Base-by-base conservation (phyloP, 2,888 invertebrate species). In the Corbicula japonica region DNA sequence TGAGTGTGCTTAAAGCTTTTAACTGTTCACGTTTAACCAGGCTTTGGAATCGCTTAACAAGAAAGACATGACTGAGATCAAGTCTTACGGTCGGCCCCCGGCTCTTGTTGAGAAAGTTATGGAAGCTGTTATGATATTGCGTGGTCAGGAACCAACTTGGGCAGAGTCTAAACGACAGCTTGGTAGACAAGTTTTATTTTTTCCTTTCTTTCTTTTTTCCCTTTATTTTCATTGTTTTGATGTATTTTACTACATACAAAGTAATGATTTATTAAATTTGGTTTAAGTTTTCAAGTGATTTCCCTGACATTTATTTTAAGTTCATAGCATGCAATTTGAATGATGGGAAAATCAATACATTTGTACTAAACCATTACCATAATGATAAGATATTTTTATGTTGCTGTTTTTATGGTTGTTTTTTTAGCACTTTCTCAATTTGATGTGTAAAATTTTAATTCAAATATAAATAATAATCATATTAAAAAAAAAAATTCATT, bases 41-140 rank as follows among this genome's bases (percentile, higher is more conserved):
- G 92, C 92, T 60, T 74, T 92, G 70, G 92, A 92, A 66, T 89
- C 92, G 6, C 85, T 92, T 63, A 92, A 92, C 87, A 92, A 92
- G 81, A 92, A 92, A 75, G 92, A 92, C 91, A 96, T 98, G 71
- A 96, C 97, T 48, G 98, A 98, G 94, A 97, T 98, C 76, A 97
- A 97, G 92, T 97, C 97, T 0, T 98, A 98, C 92, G 96, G 96
- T 0, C 96, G 96, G 76, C 98, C 98, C 0, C 98, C 98, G 1
- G 95, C 95, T 72, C 96, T 97, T 92, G 97, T 98, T 0, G 97
- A 97, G 93, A 97, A 97, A 95, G 93, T 93, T 28, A 95, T 98
- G 95, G 97, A 98, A 93, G 97, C 97, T 18, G 97, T 98, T 0
- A 96, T 97, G 94, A 97, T 97, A 89, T 93, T 98, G 28, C 95